phyloP scores from a whole-genome alignment of 2,888 invertebrate genomes.

The Xanthia icteritia region DNA sequence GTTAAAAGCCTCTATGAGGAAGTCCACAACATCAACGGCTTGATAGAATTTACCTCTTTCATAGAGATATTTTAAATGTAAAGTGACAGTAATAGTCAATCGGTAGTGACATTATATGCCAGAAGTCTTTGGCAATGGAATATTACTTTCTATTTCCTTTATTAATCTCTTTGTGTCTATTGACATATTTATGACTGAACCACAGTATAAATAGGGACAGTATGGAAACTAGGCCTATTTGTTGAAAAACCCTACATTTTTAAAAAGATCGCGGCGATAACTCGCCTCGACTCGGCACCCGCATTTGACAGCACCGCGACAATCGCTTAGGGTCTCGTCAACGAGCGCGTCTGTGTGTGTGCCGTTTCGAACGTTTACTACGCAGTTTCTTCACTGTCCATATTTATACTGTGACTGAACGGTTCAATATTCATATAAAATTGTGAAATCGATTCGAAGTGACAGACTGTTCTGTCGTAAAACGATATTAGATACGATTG shows the following conservation, averaged over 20 bases:
- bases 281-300: too few relatives aligned
- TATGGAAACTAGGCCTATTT: too few relatives aligned
- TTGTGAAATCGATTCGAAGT: slow-evolving; percentile 30
- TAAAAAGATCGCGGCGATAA: too few relatives aligned
- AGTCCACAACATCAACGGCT: neutral
- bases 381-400: too few relatives aligned
- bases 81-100: neutral
- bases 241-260: too few relatives aligned
- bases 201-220: too few relatives aligned
- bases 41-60: neutral
- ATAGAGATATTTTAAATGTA: neutral
- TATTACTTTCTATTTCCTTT: slow-evolving; percentile 2
- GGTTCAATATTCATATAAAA: slow-evolving; percentile 22
- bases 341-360: too few relatives aligned
- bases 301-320: too few relatives aligned
- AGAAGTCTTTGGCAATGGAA: neutral
- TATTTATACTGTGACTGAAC: slow-evolving; percentile 1
- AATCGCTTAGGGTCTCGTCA: too few relatives aligned
- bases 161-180: neutral
- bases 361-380: too few relatives aligned
- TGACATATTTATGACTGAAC: slow-evolving; percentile 18
- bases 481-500: slow-evolving; percentile 16
- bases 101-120: neutral
- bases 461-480: slow-evolving; percentile 19
- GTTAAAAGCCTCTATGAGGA: neutral